Evolutionary conservation across 2,888 invertebrate species (phyloP).

Genomic region (Pollenia griseotomentosa): DNA sequence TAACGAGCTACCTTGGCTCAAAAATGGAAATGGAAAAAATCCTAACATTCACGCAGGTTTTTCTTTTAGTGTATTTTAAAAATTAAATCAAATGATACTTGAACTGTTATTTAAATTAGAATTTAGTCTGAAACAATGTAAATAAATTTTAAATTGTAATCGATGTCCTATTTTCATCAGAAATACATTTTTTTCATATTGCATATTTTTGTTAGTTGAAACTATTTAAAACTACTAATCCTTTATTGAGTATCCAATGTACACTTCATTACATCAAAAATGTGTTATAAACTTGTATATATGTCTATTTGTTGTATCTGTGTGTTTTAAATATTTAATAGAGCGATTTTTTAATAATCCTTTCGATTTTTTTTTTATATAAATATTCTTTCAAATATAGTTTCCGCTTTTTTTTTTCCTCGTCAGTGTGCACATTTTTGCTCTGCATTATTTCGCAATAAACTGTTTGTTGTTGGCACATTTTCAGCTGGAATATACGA

Average conservation of each 20-base stretch:
- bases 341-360: constrained; percentile 55
- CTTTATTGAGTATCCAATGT: constrained; percentile 42
- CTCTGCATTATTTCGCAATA: constrained; percentile 66
- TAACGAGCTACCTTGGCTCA: no score
- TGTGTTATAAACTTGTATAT: constrained; percentile 25
- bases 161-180: neutral
- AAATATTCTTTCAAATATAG: constrained; percentile 46
- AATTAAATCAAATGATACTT: no score
- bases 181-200: constrained; percentile 1
- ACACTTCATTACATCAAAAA: constrained; percentile 61
- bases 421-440: constrained; percentile 48
- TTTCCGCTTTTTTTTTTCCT: constrained; percentile 23
- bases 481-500: constrained; percentile 39
- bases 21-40: no score
- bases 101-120: no score
- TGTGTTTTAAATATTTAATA: constrained; percentile 52
- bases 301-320: neutral
- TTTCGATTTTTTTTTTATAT: constrained; percentile 53
- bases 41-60: no score
- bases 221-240: constrained; percentile 34
- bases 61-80: no score
- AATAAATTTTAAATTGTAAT: neutral
- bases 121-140: no score
- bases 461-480: constrained; percentile 71
- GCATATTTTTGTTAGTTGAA: neutral